phyloP scores from a whole-genome alignment of 2,888 invertebrate genomes.

The Lissocephala sabroskyi region DNA sequence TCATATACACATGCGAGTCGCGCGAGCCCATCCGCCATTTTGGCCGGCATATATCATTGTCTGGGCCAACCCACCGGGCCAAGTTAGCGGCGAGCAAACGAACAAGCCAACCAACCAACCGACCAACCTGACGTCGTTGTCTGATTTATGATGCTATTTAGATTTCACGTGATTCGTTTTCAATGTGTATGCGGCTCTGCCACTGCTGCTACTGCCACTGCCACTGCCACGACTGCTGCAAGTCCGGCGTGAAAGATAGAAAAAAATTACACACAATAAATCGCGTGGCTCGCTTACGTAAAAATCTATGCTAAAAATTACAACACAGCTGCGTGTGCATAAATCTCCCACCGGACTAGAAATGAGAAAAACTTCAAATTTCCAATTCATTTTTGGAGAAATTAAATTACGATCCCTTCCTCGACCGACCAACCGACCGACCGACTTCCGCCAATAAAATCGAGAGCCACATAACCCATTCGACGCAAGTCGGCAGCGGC shows the following conservation, averaged over 20 bases:
- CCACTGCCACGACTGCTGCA: too few species aligned
- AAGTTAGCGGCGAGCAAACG: conserved; percentile 3
- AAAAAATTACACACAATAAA: conserved; percentile 55
- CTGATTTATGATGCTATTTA: conserved; percentile 67
- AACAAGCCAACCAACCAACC: conserved; percentile 29
- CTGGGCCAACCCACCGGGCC: conserved; percentile 38
- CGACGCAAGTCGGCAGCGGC: too few species aligned
- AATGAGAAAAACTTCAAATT: not conserved
- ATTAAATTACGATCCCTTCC: conserved; percentile 1
- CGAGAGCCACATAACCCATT: too few species aligned
- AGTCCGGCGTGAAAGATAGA: conserved; percentile 6
- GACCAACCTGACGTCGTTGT: conserved; percentile 62
- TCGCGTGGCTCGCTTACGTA: conserved; percentile 25
- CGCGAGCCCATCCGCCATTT: conserved; percentile 46
- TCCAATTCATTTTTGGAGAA: conserved; percentile 2
- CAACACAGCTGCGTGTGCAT: conserved; percentile 63
- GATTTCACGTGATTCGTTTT: conserved; percentile 66
- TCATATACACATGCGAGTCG: conserved; percentile 56
- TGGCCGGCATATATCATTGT: conserved; percentile 53
- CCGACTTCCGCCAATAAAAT: conserved; percentile 23
- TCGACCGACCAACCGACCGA: too few species aligned
- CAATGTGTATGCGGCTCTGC: conserved; percentile 49
- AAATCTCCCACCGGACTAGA: conserved; percentile 35
- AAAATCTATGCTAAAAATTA: conserved; percentile 48
- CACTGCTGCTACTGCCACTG: too few species aligned